phyloP scores from a whole-genome alignment of 1,140 invertebrate species.

The Drosophila orosa region DNA sequence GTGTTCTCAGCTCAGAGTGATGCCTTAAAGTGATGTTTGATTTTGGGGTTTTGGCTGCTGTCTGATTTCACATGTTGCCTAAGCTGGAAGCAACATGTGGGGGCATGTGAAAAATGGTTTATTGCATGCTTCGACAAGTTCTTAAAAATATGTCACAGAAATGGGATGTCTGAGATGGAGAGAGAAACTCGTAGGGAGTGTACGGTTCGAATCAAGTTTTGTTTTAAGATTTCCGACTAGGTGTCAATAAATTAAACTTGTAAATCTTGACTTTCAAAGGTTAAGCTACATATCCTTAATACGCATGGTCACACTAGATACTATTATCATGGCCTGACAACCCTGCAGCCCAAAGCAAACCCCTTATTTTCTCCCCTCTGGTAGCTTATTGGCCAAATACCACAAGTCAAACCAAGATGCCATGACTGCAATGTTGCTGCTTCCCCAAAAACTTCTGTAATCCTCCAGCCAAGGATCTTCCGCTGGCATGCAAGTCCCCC shows the following conservation, averaged over 20 bases:
- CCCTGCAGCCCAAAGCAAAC: background rate
- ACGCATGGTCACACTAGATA: background rate
- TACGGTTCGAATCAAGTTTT: background rate
- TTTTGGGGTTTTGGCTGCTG: background rate
- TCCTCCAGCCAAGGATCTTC: constrained; percentile 14
- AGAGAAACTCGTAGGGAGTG: background rate
- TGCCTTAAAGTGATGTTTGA: constrained; percentile 39
- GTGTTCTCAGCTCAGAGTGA: constrained; percentile 28
- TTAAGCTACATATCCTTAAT: background rate
- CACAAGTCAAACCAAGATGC: constrained; percentile 16
- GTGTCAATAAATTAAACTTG: background rate
- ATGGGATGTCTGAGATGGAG: background rate
- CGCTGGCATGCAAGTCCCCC: constrained; percentile 21
- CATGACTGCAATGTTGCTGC: constrained; percentile 11
- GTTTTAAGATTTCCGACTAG: constrained; percentile 22
- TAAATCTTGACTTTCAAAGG: background rate
- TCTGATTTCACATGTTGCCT: constrained; percentile 35
- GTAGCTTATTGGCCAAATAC: constrained; percentile 4
- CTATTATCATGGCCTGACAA: background rate
- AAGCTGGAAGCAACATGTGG: constrained; percentile 34
- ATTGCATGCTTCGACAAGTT: constrained; percentile 63
- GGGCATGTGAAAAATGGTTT: constrained; percentile 59
- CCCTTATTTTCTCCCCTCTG: background rate
- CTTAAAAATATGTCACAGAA: constrained; percentile 38
- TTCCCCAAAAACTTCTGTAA: constrained; percentile 24